A percentile compares a stretch with the other conserved stretches of the same genome.
These are phyloP conservation scores for Lepilemur ruficaudatus DNA, from an alignment of 2,797 vertebrate species.

Conservation along the genomic window DNA sequence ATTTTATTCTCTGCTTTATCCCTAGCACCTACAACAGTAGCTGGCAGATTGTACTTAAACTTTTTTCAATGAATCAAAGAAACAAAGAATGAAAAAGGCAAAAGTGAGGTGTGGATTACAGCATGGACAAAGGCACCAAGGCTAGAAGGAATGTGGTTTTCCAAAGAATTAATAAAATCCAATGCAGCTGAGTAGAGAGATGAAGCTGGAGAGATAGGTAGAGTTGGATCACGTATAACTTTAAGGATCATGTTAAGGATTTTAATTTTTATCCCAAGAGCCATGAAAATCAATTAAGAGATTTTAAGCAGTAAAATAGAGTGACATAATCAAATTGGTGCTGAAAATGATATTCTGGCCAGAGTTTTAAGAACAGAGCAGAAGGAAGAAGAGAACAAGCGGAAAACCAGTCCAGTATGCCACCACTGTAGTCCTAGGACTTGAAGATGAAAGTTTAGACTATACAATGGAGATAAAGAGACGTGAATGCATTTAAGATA, in stretches of 20 bases:
- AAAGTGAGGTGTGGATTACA: neutral
- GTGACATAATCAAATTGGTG: neutral
- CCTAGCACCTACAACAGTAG: neutral
- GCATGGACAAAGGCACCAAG: neutral
- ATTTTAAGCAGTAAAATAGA: slow-evolving; percentile 1
- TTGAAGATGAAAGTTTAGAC: neutral
- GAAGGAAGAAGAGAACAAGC: neutral
- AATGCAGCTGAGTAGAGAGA: neutral
- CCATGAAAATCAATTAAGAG: slow-evolving; percentile 21
- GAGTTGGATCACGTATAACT: neutral
- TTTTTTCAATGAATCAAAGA: neutral
- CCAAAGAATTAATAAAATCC: neutral
- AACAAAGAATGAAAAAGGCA: neutral
- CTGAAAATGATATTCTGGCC: neutral
- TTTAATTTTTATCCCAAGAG: neutral
- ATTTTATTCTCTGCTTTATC: neutral
- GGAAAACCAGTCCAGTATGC: neutral
- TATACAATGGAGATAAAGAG: neutral
- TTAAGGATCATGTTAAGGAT: neutral
- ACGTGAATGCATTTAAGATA: neutral
- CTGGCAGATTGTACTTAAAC: neutral
- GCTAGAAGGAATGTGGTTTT: neutral
- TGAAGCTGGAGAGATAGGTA: neutral
- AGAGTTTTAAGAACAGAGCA: neutral
- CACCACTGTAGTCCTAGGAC: neutral